A percentile compares a stretch with the other conserved stretches of the same genome.
These are phyloP conservation scores for Melitaea cinxia DNA, from an alignment of 1,140 invertebrate genomes.

Conservation along the genomic window DNA sequence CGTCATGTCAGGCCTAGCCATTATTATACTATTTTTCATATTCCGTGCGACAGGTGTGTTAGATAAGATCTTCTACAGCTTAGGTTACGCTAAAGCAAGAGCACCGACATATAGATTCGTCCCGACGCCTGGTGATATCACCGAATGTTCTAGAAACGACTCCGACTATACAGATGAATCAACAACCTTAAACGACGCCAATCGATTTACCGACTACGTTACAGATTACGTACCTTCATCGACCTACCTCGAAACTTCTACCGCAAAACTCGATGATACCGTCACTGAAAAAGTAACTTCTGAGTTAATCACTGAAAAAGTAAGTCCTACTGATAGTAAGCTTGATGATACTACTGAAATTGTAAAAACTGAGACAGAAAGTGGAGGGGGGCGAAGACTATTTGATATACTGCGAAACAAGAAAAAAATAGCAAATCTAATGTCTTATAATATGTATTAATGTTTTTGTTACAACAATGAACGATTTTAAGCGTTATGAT, in stretches of 20 bases:
- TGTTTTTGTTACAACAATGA: background rate
- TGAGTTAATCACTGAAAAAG: background rate
- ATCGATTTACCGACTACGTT: background rate
- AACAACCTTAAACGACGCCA: background rate
- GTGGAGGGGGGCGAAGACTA: background rate
- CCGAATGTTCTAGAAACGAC: constrained; percentile 60
- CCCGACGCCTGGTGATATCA: constrained; percentile 56
- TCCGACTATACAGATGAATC: constrained; percentile 38
- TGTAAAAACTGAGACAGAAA: background rate
- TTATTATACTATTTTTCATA: constrained; percentile 64
- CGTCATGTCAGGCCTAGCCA: constrained; percentile 57
- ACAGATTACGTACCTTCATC: background rate
- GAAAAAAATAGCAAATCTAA: background rate
- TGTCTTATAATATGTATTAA: constrained; percentile 5
- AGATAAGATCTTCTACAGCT: constrained; percentile 63
- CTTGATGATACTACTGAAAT: background rate
- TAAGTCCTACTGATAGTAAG: background rate
- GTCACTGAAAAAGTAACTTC: background rate
- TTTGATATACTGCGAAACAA: background rate
- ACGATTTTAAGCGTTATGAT: too few species aligned
- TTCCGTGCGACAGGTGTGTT: constrained; percentile 62
- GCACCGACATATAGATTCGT: constrained; percentile 40
- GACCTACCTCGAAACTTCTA: background rate
- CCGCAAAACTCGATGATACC: background rate
- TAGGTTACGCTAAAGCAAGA: constrained; percentile 57